Percentiles rank a stretch among this genome's conserved stretches.
Conservation (phyloP, 2,888 invertebrate genomes). For the Aelia acuminata region DNA sequence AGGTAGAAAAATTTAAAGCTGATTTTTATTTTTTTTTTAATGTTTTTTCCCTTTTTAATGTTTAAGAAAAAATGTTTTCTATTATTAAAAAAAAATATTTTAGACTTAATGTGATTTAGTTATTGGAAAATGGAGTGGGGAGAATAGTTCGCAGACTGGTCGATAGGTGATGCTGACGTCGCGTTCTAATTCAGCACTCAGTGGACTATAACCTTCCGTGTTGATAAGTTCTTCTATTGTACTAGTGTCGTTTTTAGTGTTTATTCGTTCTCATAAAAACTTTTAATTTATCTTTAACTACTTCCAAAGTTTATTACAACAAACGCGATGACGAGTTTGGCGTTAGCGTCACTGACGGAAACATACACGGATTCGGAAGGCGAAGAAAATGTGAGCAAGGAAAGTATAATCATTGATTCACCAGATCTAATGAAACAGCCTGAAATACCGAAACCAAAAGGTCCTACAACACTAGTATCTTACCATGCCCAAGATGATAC, state of each 20-base stretch:
- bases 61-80: too few relatives aligned
- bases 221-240: background rate
- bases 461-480: conserved; percentile 61
- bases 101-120: background rate
- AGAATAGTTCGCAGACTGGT: background rate
- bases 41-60: too few relatives aligned
- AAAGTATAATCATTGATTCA: background rate
- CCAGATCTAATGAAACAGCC: background rate
- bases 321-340: conserved; percentile 59
- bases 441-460: conserved; percentile 45
- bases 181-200: background rate
- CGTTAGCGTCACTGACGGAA: conserved; percentile 77
- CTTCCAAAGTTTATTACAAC: background rate
- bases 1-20: too few relatives aligned
- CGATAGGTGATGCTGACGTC: background rate
- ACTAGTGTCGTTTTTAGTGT: background rate
- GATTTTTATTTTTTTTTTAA: too few relatives aligned
- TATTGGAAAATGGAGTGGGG: background rate
- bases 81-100: too few relatives aligned
- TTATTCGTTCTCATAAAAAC: background rate
- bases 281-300: background rate
- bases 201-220: background rate
- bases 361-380: conserved; percentile 94
- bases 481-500: conserved; percentile 62
- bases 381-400: conserved; percentile 73